These are phyloP conservation scores for Lasioglossum albipes DNA, from an alignment of 1,140 invertebrate species.

Conservation along the genomic window DNA sequence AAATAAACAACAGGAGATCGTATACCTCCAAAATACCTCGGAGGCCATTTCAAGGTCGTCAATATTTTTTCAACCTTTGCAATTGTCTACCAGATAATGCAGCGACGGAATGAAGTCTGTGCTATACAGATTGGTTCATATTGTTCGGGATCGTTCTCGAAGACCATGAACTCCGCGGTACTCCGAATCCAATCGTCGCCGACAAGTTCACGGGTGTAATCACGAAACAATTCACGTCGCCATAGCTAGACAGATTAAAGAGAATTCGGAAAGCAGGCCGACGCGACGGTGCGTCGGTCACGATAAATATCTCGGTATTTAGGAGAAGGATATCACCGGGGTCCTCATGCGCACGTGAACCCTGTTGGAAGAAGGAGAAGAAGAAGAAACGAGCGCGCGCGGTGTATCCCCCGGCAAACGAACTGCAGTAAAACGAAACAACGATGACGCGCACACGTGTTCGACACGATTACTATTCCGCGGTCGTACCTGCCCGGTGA, in stretches of 20 bases:
- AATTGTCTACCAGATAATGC: too few species aligned
- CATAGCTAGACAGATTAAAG: not conserved
- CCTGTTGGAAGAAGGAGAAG: slow-evolving; percentile 4
- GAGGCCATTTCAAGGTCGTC: too few species aligned
- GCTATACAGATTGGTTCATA: too few species aligned
- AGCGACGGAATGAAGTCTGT: too few species aligned
- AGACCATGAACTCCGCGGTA: not conserved
- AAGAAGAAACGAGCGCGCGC: not conserved
- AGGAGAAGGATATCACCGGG: slow-evolving; percentile 44
- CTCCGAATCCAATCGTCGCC: not conserved
- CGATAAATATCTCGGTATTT: slow-evolving; percentile 65
- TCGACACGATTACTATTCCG: slow-evolving; percentile 79
- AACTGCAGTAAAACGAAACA: slow-evolving; percentile 60
- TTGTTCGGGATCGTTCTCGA: too few species aligned
- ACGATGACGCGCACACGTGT: slow-evolving; percentile 72
- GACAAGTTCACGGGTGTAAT: not conserved
- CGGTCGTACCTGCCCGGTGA: slow-evolving; percentile 75
- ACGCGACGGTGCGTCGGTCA: slow-evolving; percentile 10
- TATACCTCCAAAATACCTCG: too few species aligned
- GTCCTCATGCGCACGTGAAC: slow-evolving; percentile 36
- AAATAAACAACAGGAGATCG: too few species aligned
- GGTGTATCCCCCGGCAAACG: slow-evolving; percentile 22
- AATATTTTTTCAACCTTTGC: too few species aligned
- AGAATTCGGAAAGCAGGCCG: not conserved
- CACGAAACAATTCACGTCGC: not conserved